Percentiles rank a stretch among this genome's conserved stretches.
Evolutionary conservation across 2,888 invertebrate genomes (phyloP).

Genomic region (Stomorhina lunata): DNA sequence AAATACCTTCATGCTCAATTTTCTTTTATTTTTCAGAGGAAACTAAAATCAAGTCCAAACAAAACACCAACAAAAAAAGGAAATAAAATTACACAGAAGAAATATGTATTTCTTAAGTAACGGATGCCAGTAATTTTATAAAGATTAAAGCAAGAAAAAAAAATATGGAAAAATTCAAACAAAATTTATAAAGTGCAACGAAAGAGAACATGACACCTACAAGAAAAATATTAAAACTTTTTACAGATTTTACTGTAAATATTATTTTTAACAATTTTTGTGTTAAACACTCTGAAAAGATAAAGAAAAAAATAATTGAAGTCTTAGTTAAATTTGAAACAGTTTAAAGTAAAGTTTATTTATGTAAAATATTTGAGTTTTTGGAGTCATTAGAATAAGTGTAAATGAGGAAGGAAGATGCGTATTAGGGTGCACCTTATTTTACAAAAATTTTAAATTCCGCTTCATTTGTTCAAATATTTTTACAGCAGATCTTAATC

Average conservation of each 20-base stretch:
- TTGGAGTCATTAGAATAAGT: no score
- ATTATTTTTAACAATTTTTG: background rate
- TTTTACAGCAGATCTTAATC: no score
- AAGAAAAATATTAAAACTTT: background rate
- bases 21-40: slow-evolving; percentile 8
- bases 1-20: slow-evolving; percentile 31
- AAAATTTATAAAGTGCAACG: background rate
- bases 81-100: background rate
- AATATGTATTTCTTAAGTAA: background rate
- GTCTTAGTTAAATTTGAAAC: background rate
- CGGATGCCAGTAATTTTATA: background rate
- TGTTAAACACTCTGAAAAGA: background rate
- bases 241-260: background rate
- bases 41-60: no score
- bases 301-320: background rate
- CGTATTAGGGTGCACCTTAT: no score
- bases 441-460: no score
- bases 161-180: background rate
- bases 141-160: no score
- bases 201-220: background rate
- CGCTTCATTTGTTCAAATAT: no score
- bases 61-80: background rate
- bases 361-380: no score
- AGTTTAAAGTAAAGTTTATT: no score
- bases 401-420: no score